Base-by-base conservation (phyloP, 2,797 vertebrate genomes). In the Cossypha polioptera region DNA sequence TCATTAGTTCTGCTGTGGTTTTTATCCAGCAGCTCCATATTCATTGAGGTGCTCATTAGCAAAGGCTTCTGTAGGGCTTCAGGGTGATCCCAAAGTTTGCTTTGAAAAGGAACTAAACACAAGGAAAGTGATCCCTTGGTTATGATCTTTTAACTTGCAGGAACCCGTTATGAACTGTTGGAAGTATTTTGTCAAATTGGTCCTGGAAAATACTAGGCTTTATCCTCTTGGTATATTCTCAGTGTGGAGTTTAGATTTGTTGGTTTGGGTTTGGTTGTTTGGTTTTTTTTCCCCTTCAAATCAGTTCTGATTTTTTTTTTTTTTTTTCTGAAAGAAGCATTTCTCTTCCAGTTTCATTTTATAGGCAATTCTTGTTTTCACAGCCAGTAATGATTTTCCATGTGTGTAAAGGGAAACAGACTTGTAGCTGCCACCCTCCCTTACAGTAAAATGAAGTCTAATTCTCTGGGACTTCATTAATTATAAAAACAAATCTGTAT, bases 381-480 rank as follows among this genome's bases (percentile, higher is more conserved):
- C 50, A 58, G 66, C 35, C 66, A 47, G 65, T 69, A 17, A 65
- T 43, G 84, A 86, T 96, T 89, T 92, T 42, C 79, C n/a, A 26
- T 79, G 36, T 91, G 43, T 63, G 24, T 79, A 73, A 82, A 63
- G 43, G 72, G 57, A 81, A 92, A 88, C 25, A 61, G 66, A 82
- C 69, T 93, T 91, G 53, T 47, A 89, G 72, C 90, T 89, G 76
- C 36, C 53, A 66, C 59, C 55, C 6, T 75, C 8, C 40, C 9
- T 3, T 15, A 21, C 25, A 74, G 45, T 92, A 76, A 65, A 92
- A 72, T 86, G 66, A 92, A 78, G 20, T 55, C 95, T 94, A 81
- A 92, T 94, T 97, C 62, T 86, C 58, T 91, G 75, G 24, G 75
- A 78, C 65, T 96, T 91, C 19, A 91, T 96, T 91, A 94, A 93